phyloP scores from a whole-genome alignment of 2,888 invertebrate genomes.

The Orthosia incerta region DNA sequence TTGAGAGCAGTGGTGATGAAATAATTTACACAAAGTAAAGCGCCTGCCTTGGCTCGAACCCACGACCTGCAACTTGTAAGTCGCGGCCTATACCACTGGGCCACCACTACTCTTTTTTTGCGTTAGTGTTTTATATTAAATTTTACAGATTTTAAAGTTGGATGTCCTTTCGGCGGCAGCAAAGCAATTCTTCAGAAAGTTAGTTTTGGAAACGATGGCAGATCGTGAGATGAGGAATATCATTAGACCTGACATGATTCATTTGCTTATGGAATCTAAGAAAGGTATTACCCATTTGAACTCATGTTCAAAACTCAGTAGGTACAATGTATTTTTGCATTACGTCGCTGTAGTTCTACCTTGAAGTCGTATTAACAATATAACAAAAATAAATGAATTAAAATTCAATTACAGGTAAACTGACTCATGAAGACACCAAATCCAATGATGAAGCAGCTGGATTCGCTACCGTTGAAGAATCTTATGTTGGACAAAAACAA shows the following conservation, averaged over 20 bases:
- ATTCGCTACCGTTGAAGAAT: constrained; percentile 83
- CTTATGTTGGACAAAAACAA: constrained; percentile 73
- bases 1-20: too few relatives aligned
- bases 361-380: too few relatives aligned
- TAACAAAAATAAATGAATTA: not conserved
- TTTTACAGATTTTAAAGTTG: constrained; percentile 69
- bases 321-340: not conserved
- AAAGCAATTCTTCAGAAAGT: constrained; percentile 75
- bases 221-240: constrained; percentile 79
- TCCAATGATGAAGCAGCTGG: constrained; percentile 73
- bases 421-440: constrained; percentile 70
- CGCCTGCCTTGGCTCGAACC: too few relatives aligned
- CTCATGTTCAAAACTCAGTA: not conserved
- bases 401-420: constrained; percentile 66
- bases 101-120: too few relatives aligned
- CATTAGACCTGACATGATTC: constrained; percentile 89
- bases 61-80: too few relatives aligned
- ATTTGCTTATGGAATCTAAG: constrained; percentile 89
- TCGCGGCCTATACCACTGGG: too few relatives aligned
- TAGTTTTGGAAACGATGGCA: constrained; percentile 81
- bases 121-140: not conserved
- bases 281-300: constrained; percentile 72
- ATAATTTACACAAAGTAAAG: too few relatives aligned
- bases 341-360: too few relatives aligned
- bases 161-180: constrained; percentile 65